Conservation (phyloP, 1,140 invertebrate genomes). For the Lepidurus couesii region DNA sequence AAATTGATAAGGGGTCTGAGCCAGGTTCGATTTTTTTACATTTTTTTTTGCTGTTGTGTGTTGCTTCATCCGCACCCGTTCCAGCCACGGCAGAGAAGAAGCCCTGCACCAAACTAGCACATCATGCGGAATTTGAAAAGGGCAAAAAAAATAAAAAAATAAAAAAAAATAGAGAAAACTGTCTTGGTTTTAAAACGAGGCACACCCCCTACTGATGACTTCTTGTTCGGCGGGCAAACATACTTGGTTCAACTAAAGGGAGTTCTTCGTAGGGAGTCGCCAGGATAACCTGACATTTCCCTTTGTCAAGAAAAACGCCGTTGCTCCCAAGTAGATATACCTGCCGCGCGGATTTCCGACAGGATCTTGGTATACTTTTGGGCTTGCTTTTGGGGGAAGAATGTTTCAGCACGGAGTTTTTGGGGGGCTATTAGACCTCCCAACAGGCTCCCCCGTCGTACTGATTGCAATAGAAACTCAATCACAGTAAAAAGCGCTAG, state of each 20-base stretch:
- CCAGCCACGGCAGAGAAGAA: background rate
- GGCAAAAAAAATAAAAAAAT: background rate
- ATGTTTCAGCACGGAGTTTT: background rate
- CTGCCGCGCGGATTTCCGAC: no score
- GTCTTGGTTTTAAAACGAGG: slow-evolving; percentile 10
- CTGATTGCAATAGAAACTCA: slow-evolving; percentile 22
- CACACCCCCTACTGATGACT: slow-evolving; percentile 20
- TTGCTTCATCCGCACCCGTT: background rate
- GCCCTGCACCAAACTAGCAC: background rate
- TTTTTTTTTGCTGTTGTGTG: background rate
- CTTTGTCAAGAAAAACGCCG: slow-evolving; percentile 6
- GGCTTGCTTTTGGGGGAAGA: background rate
- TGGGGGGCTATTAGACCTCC: background rate
- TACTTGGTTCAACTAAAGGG: background rate
- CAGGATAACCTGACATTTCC: slow-evolving; percentile 7
- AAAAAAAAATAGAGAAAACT: background rate
- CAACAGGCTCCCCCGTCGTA: slow-evolving; percentile 12
- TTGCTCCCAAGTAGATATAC: background rate
- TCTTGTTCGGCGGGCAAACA: slow-evolving; percentile 20
- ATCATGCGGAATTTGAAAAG: background rate
- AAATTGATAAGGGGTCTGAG: background rate
- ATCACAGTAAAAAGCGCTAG: background rate
- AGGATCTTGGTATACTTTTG: background rate
- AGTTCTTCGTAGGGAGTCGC: slow-evolving; percentile 7
- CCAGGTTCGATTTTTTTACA: background rate